Base-by-base conservation (phyloP, 2,113 vertebrate species). In the Corvus cornix region DNA sequence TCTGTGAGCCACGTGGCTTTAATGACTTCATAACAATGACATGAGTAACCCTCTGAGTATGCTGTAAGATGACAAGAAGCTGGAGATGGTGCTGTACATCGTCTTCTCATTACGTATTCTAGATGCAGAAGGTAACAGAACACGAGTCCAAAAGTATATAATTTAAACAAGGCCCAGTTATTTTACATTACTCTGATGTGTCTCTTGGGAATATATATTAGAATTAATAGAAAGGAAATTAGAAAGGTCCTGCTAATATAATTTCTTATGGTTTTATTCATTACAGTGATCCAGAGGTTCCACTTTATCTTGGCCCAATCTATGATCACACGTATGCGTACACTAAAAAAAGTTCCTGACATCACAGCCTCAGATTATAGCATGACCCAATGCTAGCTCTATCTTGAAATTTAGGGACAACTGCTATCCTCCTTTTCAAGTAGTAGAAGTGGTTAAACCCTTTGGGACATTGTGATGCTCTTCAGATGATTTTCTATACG, bases 21-120 rank as follows among this genome's bases (percentile, higher is more conserved):
- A 86, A 87, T 90, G 68, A 92, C 90, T 81, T 96, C 73, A 75
- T 78, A 92, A 77, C 86, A 92, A 90, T 87, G 80, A 69, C 64
- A 86, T 56, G 91, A 96, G 46, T 87, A 84, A 89, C 49, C 23
- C 56, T 39, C 35, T 75, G 53, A 78, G 37, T 24, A 41, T 64
- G 81, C 53, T 68, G 23, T 66, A 63, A 60, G 14, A 66, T 48
- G 85, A 67, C 60, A 72, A 91, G 86, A 90, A 89, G n/a, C 83
- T 72, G 48, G 73, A 88, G 60, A 68, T 43, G 67, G 37, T 0
- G 1, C 15, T 28, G 51, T 41, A 73, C 31, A 4, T 83, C 33
- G 16, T 73, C 94, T 95, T 66, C 75, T 76, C 43, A 55, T 88
- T 88, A 82, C 0, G 5, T 78, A 35, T 87, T 80, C 73, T 67